Conservation (phyloP, 2,888 invertebrate genomes). For the Salpingus planirostris region DNA sequence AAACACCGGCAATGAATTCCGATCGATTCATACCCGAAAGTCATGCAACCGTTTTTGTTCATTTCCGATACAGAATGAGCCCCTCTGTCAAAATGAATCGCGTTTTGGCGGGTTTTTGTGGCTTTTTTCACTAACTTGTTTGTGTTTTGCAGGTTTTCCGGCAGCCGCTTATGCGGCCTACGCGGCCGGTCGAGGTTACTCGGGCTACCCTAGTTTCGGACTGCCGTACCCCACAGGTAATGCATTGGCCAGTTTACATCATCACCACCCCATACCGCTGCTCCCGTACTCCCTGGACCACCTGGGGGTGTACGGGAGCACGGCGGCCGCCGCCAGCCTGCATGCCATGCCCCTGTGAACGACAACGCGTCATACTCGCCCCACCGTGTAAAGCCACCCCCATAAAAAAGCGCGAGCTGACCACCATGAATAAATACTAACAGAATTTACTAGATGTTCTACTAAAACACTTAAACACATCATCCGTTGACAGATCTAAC, state of each 20-base stretch:
- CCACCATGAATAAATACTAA: too few relatives aligned
- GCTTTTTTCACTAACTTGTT: constrained; percentile 23
- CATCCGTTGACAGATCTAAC: too few relatives aligned
- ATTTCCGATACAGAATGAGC: too few relatives aligned
- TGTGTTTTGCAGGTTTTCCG: constrained; percentile 72
- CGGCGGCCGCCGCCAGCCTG: constrained; percentile 48
- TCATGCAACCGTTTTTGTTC: too few relatives aligned
- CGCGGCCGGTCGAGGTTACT: constrained; percentile 93
- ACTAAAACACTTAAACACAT: too few relatives aligned
- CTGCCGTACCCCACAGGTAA: constrained; percentile 97
- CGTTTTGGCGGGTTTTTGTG: too few relatives aligned
- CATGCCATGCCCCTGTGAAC: constrained; percentile 75
- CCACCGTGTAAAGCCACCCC: too few relatives aligned
- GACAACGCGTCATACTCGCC: constrained; percentile 26
- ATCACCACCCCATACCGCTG: constrained; percentile 53
- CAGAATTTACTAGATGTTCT: too few relatives aligned
- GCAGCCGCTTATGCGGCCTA: constrained; percentile 92
- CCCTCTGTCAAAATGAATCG: too few relatives aligned
- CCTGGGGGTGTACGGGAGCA: constrained; percentile 50
- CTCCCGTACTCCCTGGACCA: constrained; percentile 58
- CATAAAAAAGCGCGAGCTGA: too few relatives aligned
- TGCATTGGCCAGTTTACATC: constrained; percentile 72
- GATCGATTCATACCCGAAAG: too few relatives aligned
- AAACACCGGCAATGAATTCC: too few relatives aligned
- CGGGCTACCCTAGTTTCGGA: constrained; percentile 96